phyloP scores from a whole-genome alignment of 2,888 invertebrate genomes.

The Brenthis hecate region DNA sequence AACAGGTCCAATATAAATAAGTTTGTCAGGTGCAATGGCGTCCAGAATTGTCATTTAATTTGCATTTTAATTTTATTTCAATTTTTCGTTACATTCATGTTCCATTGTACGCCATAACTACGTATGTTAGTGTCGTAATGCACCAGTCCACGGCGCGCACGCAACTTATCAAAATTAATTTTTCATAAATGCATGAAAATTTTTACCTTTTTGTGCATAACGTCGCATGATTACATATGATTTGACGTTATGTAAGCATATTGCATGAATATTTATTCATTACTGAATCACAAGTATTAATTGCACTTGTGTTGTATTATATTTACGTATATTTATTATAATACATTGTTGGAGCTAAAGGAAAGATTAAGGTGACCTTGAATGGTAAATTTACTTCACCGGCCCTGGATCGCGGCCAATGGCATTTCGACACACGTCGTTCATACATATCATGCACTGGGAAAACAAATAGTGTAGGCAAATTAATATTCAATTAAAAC shows the following conservation, averaged over 20 bases:
- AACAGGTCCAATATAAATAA: background rate
- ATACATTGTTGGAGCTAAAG: constrained; percentile 33
- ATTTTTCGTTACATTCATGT: constrained; percentile 34
- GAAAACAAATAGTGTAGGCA: constrained; percentile 17
- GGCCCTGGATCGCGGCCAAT: constrained; percentile 42
- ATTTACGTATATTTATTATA: constrained; percentile 23
- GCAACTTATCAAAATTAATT: constrained; percentile 38
- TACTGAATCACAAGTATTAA: constrained; percentile 12
- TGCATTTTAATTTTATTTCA: constrained; percentile 45
- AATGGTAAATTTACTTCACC: constrained; percentile 42
- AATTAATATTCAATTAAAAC: background rate
- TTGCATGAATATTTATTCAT: constrained; percentile 31
- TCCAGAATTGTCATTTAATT: constrained; percentile 27
- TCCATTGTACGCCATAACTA: constrained; percentile 51
- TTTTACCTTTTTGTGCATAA: constrained; percentile 1
- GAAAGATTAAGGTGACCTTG: constrained; percentile 43
- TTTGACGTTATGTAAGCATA: constrained; percentile 18
- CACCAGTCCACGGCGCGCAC: constrained; percentile 53
- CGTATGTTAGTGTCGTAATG: constrained; percentile 43
- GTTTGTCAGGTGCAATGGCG: constrained; percentile 19
- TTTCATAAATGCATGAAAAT: constrained; percentile 39
- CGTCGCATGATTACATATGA: constrained; percentile 21
- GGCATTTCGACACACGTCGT: constrained; percentile 35
- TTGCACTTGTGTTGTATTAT: constrained; percentile 24
- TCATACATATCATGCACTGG: constrained; percentile 23